These are phyloP conservation scores for Dasysyrphus albostriatus DNA, from an alignment of 2,888 invertebrate genomes.

Conservation along the genomic window DNA sequence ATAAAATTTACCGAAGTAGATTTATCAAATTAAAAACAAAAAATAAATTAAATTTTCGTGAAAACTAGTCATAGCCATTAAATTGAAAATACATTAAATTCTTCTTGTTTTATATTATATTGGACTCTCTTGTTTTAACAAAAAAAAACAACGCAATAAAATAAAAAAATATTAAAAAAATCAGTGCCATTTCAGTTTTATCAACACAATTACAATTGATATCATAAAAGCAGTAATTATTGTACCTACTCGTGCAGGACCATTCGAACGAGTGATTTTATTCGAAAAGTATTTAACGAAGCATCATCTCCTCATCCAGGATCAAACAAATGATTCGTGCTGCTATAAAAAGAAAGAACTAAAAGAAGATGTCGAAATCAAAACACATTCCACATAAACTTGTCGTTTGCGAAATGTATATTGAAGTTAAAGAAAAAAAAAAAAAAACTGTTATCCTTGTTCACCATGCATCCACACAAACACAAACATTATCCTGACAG, in stretches of 20 bases:
- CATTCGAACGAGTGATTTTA: not conserved
- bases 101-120: not conserved
- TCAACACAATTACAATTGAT: slow-evolving; percentile 5
- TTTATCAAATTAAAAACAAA: too few relatives aligned
- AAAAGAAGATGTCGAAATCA: slow-evolving; percentile 10
- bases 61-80: too few relatives aligned
- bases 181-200: not conserved
- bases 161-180: not conserved
- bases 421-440: not conserved
- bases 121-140: not conserved
- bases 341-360: not conserved
- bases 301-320: not conserved
- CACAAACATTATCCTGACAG: slow-evolving; percentile 4
- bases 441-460: not conserved
- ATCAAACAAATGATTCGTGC: slow-evolving; percentile 10
- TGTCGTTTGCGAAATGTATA: slow-evolving; percentile 4
- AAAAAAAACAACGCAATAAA: not conserved
- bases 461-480: not conserved
- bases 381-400: slow-evolving; percentile 12
- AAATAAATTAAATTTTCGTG: too few relatives aligned
- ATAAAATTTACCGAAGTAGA: too few relatives aligned
- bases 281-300: slow-evolving; percentile 3
- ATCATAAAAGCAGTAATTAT: not conserved
- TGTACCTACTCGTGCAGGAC: not conserved
- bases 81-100: too few relatives aligned